Conservation (phyloP, 2,113 vertebrate genomes). For the Thamnaconus septentrionalis region DNA sequence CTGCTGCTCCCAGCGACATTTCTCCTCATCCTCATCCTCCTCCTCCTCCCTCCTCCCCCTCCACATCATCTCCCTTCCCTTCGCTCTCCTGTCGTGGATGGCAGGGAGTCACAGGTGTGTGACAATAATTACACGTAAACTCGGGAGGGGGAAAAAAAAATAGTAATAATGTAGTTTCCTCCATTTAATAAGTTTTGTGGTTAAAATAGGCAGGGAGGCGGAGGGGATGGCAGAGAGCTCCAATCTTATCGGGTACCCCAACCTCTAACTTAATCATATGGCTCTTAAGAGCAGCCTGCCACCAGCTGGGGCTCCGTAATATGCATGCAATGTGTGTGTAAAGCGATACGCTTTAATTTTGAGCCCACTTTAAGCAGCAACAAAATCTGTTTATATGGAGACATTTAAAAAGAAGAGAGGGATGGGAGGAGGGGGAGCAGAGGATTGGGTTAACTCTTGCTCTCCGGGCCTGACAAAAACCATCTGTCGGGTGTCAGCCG, state of each 20-base stretch:
- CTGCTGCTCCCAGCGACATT: constrained; percentile 73
- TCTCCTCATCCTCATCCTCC: constrained; percentile 46
- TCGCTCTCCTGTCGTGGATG: constrained; percentile 68
- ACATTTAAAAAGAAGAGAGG: constrained; percentile 84
- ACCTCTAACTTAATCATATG: constrained; percentile 99
- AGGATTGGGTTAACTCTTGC: constrained; percentile 78
- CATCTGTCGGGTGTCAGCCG: constrained; percentile 73
- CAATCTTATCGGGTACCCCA: constrained; percentile 93
- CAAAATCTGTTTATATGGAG: constrained; percentile 94
- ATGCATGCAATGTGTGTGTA: constrained; percentile 98
- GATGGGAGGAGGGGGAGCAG: constrained; percentile 41
- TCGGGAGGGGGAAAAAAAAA: constrained; percentile 67
- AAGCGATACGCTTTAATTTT: constrained; percentile 98
- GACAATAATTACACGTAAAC: constrained; percentile 94
- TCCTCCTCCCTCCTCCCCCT: constrained; percentile 32
- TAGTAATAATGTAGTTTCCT: constrained; percentile 88
- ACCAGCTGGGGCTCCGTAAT: constrained; percentile 98
- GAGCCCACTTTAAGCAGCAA: constrained; percentile 97
- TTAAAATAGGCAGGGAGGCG: constrained; percentile 84
- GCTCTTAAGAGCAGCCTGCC: constrained; percentile 97
- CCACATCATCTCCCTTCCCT: constrained; percentile 54
- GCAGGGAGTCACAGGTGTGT: constrained; percentile 96
- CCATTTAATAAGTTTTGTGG: constrained; percentile 97
- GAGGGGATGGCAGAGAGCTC: constrained; percentile 82
- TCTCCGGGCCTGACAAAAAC: constrained; percentile 66